Conservation (phyloP, 2,113 vertebrate species). For the Neolamprologus brichardi region DNA sequence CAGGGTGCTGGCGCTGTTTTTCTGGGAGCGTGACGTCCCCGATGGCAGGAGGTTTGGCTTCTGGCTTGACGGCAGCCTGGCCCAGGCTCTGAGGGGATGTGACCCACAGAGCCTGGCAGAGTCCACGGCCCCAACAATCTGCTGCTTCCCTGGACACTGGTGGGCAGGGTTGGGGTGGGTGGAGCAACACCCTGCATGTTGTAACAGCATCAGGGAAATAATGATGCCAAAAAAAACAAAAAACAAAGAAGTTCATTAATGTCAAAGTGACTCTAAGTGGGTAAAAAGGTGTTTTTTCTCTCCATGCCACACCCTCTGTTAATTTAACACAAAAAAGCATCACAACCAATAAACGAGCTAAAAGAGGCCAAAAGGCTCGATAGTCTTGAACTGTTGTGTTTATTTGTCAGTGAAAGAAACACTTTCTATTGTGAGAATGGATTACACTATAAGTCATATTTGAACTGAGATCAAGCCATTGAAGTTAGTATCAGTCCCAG, state of each 20-base stretch:
- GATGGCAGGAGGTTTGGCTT: conserved; percentile 39
- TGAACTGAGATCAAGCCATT: neutral
- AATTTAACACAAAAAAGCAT: neutral
- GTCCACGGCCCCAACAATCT: conserved; percentile 53
- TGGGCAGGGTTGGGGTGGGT: neutral
- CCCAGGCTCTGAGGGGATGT: conserved; percentile 60
- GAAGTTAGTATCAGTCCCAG: neutral
- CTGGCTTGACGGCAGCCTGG: conserved; percentile 16
- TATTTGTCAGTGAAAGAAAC: neutral
- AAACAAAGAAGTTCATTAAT: neutral
- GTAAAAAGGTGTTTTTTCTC: neutral
- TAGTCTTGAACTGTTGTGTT: neutral
- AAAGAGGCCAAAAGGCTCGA: neutral
- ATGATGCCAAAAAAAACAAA: neutral
- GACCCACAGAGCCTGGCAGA: conserved; percentile 63
- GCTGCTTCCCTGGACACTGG: conserved; percentile 33
- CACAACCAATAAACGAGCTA: neutral
- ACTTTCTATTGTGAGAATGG: neutral
- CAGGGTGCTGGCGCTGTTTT: conserved; percentile 11
- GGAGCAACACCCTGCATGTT: neutral
- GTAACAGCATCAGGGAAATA: neutral
- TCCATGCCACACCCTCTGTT: neutral
- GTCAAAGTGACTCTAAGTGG: neutral
- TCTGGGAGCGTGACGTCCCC: conserved; percentile 45
- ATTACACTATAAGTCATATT: neutral